Evolutionary conservation across 1,140 invertebrate species (phyloP).

Genomic region (Ephestia elutella): DNA sequence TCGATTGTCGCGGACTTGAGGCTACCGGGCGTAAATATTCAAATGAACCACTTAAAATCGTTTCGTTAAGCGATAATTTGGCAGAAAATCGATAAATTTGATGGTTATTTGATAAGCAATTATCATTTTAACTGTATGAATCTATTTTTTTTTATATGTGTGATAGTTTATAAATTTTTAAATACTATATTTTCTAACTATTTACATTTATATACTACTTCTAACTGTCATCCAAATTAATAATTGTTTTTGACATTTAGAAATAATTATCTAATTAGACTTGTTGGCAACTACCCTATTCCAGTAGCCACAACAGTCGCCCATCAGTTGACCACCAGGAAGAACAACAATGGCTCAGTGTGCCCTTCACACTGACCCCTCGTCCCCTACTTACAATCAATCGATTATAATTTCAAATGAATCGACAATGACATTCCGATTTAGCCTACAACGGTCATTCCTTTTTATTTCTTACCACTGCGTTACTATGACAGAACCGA

Average conservation of each 20-base stretch:
- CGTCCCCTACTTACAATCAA: not conserved
- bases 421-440: slow-evolving; percentile 9
- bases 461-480: slow-evolving; percentile 6
- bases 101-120: not conserved
- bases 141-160: too few relatives aligned
- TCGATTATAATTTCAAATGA: slow-evolving; percentile 8
- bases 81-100: slow-evolving; percentile 2
- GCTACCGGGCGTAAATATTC: slow-evolving; percentile 4
- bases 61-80: not conserved
- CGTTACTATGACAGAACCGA: slow-evolving; percentile 8
- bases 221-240: too few relatives aligned
- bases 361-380: too few relatives aligned
- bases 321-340: too few relatives aligned
- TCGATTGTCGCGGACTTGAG: not conserved
- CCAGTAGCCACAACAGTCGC: too few relatives aligned
- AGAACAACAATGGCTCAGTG: too few relatives aligned
- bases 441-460: slow-evolving; percentile 6
- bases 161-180: too few relatives aligned
- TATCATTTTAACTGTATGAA: not conserved
- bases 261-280: too few relatives aligned
- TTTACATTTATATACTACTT: too few relatives aligned
- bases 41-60: not conserved
- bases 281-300: too few relatives aligned
- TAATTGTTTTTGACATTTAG: too few relatives aligned
- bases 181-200: too few relatives aligned